These are phyloP conservation scores for Poeciliopsis paucimaculata DNA, from an alignment of 2,797 vertebrate species.

Conservation along the genomic window DNA sequence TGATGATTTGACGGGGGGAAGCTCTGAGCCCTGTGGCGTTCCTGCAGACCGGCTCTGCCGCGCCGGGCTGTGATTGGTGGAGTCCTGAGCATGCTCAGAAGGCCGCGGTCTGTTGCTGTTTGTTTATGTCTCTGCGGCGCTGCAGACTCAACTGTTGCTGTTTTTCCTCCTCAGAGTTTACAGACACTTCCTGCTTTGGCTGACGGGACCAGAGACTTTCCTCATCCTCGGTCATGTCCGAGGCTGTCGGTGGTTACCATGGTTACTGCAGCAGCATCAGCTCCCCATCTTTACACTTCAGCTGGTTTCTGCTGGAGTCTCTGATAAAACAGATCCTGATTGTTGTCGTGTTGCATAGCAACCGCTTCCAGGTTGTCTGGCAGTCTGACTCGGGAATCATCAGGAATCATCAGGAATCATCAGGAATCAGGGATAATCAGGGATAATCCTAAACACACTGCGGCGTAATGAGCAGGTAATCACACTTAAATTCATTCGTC, in stretches of 20 bases:
- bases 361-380: constrained; percentile 12
- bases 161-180: constrained; percentile 44
- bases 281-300: neutral
- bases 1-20: neutral
- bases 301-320: neutral
- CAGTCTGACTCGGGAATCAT: constrained; percentile 37
- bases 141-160: constrained; percentile 55
- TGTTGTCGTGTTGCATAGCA: constrained; percentile 43
- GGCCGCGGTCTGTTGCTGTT: constrained; percentile 1
- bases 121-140: constrained; percentile 38
- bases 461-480: constrained; percentile 47
- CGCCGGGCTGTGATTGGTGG: neutral
- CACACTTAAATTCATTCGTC: constrained; percentile 46
- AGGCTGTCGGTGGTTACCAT: neutral
- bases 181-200: constrained; percentile 57
- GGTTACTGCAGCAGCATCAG: neutral
- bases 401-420: constrained; percentile 34
- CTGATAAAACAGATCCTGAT: neutral
- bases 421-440: constrained; percentile 40
- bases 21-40: neutral
- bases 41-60: neutral
- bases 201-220: constrained; percentile 21
- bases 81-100: neutral
- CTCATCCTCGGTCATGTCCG: neutral
- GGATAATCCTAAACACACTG: constrained; percentile 53